Evolutionary conservation across 2,113 vertebrate genomes (phyloP), one percentile per base, ranked within the genome.

Genomic region (Caretta caretta): DNA sequence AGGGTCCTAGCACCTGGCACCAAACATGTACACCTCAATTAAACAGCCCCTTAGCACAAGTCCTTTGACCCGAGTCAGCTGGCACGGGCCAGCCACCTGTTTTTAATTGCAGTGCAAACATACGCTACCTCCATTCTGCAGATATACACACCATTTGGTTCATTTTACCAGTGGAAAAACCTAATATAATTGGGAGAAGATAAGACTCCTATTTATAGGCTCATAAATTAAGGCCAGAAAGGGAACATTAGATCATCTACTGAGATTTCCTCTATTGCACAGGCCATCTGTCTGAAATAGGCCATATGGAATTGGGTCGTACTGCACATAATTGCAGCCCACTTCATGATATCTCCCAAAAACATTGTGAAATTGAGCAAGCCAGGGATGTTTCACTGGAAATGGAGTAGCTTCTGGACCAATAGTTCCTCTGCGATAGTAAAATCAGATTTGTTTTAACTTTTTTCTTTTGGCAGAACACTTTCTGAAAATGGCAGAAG

Each of bases 401-500:
- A 95, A 51, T 35, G n/a, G 22, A 5, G 14, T 72, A 25, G 5
- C 8, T 88, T 20, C 8, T 48, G 42, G 25, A 24, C 25, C 46
- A 78, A 7, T 79, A 22, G 14, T 56, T 94, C 24, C 25, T 72
- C 56, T 75, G 13, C 62, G 31, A 48, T 19, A 85, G 38, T n/a
- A 12, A 80, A 53, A 31, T 10, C 87, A 79, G 48, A 48, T 27
- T 8, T 38, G 12, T 76, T 81, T 48, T 48, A 57, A 62, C 9
- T 6, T 29, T 10, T 19, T 57, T 54, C 91, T 17, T 79, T 75
- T 49, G 62, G 6, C 94, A 94, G 98, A 96, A 88, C 79, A 49
- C 46, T 25, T 38, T 35, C 46, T 94, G 83, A 98, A 95, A 93
- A 99, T 99, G 99, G 99, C 99, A 89, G 99, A 99, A 98, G 99